Evolutionary conservation across 1,140 invertebrate species (phyloP), one percentile per base, ranked within the genome.

Genomic region (Aphelenchoides fujianensis): DNA sequence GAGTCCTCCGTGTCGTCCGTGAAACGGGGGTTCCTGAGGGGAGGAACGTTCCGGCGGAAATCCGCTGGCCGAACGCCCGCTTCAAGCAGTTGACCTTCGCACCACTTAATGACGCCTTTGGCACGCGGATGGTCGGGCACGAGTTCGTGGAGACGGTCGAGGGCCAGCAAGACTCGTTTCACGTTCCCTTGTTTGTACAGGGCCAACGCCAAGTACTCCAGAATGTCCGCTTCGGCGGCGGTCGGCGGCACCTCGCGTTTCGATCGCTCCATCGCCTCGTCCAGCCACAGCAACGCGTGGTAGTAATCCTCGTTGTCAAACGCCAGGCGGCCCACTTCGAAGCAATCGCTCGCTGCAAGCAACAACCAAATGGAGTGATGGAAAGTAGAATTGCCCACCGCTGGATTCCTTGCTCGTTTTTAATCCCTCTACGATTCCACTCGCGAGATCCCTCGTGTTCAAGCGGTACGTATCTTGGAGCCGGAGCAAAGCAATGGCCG

Each of bases 401-500:
- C 63, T 53, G 52, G 80, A 31, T 30, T 48, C 74, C 31, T 77
- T 80, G 64, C 76, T 69, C 35, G 71, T 80, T 57, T 78, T 80
- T n/a, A 52, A 34, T 28, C 93, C 93, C 79, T 92, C 91, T 36
- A 98, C 87, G 78, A 91, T 89, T 36, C 95, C 95, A 62, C 91
- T 87, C 2, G 94, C 92, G 70, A 98, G 89, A 67, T 92, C 91
- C 2, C 90, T 88, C 12, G 95, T 94, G 57, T 96, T 91, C 36
- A 98, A 88, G 74, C 92, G 89, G 85, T 98, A 98, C 7, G 94
- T 97, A 82, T 97, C 94, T 86, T 98, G 95, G 12, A 98, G 88
- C 71, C 95, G 88, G 75, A 94, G 91, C 63, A 98, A 87, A 16
- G 95, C 95, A 55, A 91, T 90, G 5, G 94, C 95, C 3, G 94